Evolutionary conservation across 2,113 vertebrate species (phyloP), one percentile per base, ranked within the genome.

Genomic region (Rhineura floridana): DNA sequence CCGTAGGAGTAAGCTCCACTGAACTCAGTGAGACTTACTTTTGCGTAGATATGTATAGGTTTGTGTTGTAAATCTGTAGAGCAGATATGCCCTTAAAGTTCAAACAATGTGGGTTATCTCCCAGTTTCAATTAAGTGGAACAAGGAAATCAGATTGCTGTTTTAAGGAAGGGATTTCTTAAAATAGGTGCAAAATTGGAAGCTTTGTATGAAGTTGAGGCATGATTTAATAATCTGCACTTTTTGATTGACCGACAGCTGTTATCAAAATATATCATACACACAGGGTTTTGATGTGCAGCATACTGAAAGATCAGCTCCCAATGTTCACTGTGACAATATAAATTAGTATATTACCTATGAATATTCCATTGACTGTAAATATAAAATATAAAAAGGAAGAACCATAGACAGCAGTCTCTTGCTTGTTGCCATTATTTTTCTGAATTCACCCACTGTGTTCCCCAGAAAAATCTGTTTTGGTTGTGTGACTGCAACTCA

Each of bases 321-420:
- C 55, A 59, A 59, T 19, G 55, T 59, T 59, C 55, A 59, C 21
- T 25, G 25, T 25, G 63, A 33, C 28, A 65, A 21, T 25, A 67
- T 30, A 28, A 67, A 59, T 59, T 13, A 69, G 28, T 69, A 30
- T 6, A 44, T 63, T 17, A 30, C 23, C 55, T 21, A 42, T 81
- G 4, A 42, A n/a, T 50, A 30, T 42, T 39, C 78, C 15, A 36
- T 23, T 62, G 36, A 55, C 19, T 81, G 8, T 59, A 39, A 59
- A 39, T 62, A 81, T 62, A 13, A 39, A 59, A 39, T 62, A 81
- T 62, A 13, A 28, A 81, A 25, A 81, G 48, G 76, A 76, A 73
- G 77, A 75, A 85, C 82, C 91, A 69, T 80, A 55, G 72, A 73
- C 84, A 91, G 84, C 70, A 65, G 81, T 63, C 63, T 46, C 46